phyloP scores from a whole-genome alignment of 2,888 invertebrate genomes.

The Lamproptera curius region DNA sequence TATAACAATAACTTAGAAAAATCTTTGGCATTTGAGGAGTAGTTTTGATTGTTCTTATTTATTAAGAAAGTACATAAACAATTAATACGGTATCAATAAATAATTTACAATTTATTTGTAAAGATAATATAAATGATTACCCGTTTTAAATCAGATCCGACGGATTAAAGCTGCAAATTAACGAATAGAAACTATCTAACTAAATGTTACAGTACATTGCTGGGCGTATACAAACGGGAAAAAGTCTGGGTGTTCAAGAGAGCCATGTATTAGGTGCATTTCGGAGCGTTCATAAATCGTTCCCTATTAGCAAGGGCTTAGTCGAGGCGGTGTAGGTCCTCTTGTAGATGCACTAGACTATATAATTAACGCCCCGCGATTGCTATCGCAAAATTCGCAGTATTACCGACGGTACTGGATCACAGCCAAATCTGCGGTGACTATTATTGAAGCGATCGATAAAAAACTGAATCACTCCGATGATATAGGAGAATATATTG shows the following conservation, averaged over 20 bases:
- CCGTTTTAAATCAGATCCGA: not conserved
- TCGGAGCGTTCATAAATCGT: conserved; percentile 3
- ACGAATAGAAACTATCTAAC: not conserved
- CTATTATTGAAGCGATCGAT: not conserved
- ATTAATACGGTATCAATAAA: no score
- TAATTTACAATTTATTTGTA: no score
- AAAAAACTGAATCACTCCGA: not conserved
- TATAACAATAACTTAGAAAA: no score
- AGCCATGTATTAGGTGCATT: conserved; percentile 8
- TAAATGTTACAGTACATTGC: conserved; percentile 7
- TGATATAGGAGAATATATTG: no score
- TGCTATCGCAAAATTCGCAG: conserved; percentile 36
- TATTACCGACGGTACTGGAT: conserved; percentile 17
- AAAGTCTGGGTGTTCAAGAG: not conserved
- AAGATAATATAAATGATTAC: not conserved
- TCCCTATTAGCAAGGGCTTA: not conserved
- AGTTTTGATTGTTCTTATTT: no score
- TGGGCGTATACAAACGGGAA: not conserved
- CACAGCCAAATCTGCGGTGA: conserved; percentile 2
- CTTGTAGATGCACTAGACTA: conserved; percentile 64
- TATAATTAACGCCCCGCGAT: conserved; percentile 61
- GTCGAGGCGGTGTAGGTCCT: conserved; percentile 25
- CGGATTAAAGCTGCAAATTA: not conserved
- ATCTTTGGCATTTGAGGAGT: no score
- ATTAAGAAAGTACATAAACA: no score